Conservation (phyloP, 2,113 vertebrate genomes). For the Coptodon bakossiorum region DNA sequence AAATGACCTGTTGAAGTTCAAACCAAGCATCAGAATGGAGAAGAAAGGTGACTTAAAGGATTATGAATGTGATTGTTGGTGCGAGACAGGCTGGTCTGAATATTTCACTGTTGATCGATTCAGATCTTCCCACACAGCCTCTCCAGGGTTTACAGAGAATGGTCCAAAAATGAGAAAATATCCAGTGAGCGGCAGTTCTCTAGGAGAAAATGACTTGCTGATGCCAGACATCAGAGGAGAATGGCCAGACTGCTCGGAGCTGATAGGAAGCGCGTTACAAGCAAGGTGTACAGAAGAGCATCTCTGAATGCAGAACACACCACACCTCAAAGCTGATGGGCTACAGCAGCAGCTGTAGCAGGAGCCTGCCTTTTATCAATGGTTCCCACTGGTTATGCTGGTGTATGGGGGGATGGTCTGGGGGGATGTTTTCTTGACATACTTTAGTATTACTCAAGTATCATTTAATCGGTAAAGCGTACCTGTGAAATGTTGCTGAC, state of each 20-base stretch:
- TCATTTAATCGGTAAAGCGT: background rate
- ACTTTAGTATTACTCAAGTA: background rate
- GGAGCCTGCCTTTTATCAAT: background rate
- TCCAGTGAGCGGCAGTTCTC: background rate
- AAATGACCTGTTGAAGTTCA: background rate
- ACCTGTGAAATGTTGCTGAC: background rate
- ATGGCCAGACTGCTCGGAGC: background rate
- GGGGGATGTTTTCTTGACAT: background rate
- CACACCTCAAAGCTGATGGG: background rate
- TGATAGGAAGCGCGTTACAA: background rate
- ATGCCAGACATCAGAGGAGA: background rate
- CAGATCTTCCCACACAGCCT: background rate
- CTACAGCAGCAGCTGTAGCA: background rate
- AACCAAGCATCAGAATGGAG: background rate
- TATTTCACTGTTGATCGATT: background rate
- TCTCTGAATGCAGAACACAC: background rate
- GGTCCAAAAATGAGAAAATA: background rate
- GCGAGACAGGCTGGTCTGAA: background rate
- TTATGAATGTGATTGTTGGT: background rate
- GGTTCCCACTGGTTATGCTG: background rate
- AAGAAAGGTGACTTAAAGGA: background rate
- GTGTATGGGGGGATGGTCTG: background rate
- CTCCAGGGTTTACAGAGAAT: background rate
- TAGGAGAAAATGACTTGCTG: background rate
- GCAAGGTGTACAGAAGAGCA: background rate